Conservation (phyloP, 1,140 invertebrate genomes). For the Leptopilina boulardi region DNA sequence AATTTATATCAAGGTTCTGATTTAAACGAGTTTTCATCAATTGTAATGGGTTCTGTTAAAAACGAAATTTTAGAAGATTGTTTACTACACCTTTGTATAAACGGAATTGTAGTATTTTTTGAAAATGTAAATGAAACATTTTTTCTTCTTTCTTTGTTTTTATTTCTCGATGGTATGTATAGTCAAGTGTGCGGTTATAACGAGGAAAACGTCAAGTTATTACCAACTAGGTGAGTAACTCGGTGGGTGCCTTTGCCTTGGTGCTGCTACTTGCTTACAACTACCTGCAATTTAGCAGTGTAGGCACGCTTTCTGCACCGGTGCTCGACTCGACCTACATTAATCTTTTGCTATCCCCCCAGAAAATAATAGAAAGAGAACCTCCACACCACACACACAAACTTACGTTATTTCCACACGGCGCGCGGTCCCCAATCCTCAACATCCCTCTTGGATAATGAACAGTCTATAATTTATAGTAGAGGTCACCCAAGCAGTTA, state of each 20-base stretch:
- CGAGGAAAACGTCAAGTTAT: conserved; percentile 40
- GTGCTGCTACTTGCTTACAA: conserved; percentile 31
- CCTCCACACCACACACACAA: no score
- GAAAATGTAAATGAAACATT: no score
- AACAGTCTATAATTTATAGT: conserved; percentile 24
- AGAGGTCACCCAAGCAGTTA: neutral
- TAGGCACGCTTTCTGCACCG: conserved; percentile 40
- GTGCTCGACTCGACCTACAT: conserved; percentile 43
- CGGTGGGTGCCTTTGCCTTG: neutral
- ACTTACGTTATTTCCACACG: conserved; percentile 21
- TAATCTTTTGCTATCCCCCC: conserved; percentile 38
- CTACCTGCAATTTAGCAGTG: conserved; percentile 43
- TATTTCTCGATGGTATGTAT: neutral
- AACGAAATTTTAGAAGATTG: no score
- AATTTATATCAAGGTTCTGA: no score
- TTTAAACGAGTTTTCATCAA: no score
- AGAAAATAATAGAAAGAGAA: conserved; percentile 40
- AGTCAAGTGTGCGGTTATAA: conserved; percentile 43
- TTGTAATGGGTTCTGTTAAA: no score
- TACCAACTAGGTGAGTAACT: conserved; percentile 38
- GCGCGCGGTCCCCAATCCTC: neutral
- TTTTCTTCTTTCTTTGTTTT: neutral
- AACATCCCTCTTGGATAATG: conserved; percentile 1
- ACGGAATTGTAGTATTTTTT: no score
- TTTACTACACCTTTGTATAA: no score